These are phyloP conservation scores for Passer montanus DNA, from an alignment of 2,113 vertebrate genomes.

Conservation along the genomic window DNA sequence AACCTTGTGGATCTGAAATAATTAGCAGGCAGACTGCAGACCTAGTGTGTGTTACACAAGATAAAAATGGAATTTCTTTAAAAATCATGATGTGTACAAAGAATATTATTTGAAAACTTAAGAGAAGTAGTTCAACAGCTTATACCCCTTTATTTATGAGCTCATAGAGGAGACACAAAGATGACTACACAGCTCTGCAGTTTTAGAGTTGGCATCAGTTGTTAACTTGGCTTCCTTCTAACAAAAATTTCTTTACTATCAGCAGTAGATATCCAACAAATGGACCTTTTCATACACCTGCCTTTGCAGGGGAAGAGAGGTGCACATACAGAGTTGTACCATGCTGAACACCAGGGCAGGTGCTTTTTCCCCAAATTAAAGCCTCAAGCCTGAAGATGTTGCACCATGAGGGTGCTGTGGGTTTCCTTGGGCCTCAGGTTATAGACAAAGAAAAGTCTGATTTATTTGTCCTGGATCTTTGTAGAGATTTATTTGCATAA, in stretches of 20 bases:
- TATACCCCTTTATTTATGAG: not conserved
- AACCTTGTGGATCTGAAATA: not conserved
- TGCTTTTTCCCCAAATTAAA: not conserved
- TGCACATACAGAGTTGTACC: too few relatives aligned
- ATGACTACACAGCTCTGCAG: not conserved
- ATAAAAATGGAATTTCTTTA: not conserved
- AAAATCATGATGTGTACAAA: not conserved
- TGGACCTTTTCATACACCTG: not conserved
- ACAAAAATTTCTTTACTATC: not conserved
- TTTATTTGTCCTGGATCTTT: not conserved
- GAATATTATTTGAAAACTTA: not conserved
- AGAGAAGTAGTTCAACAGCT: not conserved
- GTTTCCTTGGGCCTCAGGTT: not conserved
- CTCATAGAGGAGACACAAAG: not conserved
- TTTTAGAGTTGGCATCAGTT: not conserved
- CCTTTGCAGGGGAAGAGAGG: not conserved
- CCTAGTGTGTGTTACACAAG: not conserved
- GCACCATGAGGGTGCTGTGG: accelerated
- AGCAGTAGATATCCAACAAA: not conserved
- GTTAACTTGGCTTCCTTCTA: not conserved
- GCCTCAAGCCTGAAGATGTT: not conserved
- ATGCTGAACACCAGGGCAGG: not conserved
- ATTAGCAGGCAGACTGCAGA: not conserved
- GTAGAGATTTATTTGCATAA: not conserved
- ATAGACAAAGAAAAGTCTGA: not conserved